Conservation (phyloP, 1,140 invertebrate genomes). For the Achatina immaculata region DNA sequence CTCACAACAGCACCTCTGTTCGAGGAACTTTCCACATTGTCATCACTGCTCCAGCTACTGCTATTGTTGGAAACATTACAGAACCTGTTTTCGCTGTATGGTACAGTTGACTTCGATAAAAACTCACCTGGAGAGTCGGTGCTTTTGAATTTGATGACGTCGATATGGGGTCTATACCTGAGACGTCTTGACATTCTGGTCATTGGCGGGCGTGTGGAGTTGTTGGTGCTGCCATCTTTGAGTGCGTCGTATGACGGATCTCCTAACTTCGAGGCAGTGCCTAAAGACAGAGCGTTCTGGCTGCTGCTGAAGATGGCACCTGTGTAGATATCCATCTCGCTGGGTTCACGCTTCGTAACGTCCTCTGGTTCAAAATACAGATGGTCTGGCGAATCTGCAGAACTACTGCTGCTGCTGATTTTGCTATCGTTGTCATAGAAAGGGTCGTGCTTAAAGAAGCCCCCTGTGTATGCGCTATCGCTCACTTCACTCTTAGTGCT, state of each 20-base stretch:
- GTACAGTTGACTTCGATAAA: background rate
- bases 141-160: slow-evolving; percentile 12
- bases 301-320: slow-evolving; percentile 18
- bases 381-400: background rate
- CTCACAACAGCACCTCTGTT: background rate
- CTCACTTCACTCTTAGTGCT: slow-evolving; percentile 10
- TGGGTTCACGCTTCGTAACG: background rate
- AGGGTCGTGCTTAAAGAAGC: slow-evolving; percentile 23
- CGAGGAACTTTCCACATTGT: background rate
- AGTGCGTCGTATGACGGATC: background rate
- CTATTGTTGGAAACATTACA: slow-evolving; percentile 25
- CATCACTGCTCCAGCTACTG: background rate
- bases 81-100: background rate
- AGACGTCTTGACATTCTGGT: background rate
- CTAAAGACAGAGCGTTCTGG: background rate
- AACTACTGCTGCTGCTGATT: slow-evolving; percentile 2
- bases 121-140: background rate
- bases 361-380: slow-evolving; percentile 13
- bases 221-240: slow-evolving; percentile 16
- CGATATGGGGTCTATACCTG: slow-evolving; percentile 2
- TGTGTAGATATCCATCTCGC: slow-evolving; percentile 20
- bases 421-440: slow-evolving; percentile 22
- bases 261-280: background rate
- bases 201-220: background rate
- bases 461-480: slow-evolving; percentile 8